Evolutionary conservation across 2,113 vertebrate genomes (phyloP), one percentile per base, ranked within the genome.

Genomic region (Climacteris rufus): DNA sequence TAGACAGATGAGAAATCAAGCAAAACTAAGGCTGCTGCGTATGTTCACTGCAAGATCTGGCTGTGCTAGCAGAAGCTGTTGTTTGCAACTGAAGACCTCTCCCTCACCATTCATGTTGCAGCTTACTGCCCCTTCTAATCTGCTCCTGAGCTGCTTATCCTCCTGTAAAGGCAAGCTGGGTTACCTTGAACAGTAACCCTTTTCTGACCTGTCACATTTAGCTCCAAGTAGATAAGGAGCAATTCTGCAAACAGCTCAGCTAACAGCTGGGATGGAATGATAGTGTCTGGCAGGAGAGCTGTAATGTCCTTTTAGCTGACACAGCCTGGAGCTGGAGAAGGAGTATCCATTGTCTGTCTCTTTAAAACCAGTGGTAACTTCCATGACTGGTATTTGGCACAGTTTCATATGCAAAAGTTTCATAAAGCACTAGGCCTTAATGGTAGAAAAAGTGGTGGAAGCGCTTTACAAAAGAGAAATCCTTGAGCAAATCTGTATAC

Each of bases 121-220:
- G 22, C 1, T 89, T 83, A 39, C 27, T 81, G 37, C 19, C 6
- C 12, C 37, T 80, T 65, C 63, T 89, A 27, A 72, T 89, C 84
- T 74, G 21, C 30, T 77, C n/a, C 54, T 61, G 45, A 77, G 68
- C 50, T 31, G 27, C 37, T 95, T 89, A 42, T 44, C 6, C 18
- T 37, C 19, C 45, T 1, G 1, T 52, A 59, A 76, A 56, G 52
- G 37, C 0, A 0, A 52, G 30, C 40, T 52, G 44, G 25, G 23
- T 35, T 72, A n/a, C 69, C 57, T n/a, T 57, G 59, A 83, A 25
- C 27, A 64, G 30, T 64, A 60, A 72, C 24, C 15, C 4, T 60
- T 76, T 74, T 49, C 60, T 89, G 69, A 77, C 47, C 42, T 78
- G 35, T 42, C 31, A 12, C 64, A 49, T 63, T 74, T 53, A 74